These are phyloP conservation scores for Planococcus citri DNA, from an alignment of 1,140 invertebrate species.

Conservation along the genomic window DNA sequence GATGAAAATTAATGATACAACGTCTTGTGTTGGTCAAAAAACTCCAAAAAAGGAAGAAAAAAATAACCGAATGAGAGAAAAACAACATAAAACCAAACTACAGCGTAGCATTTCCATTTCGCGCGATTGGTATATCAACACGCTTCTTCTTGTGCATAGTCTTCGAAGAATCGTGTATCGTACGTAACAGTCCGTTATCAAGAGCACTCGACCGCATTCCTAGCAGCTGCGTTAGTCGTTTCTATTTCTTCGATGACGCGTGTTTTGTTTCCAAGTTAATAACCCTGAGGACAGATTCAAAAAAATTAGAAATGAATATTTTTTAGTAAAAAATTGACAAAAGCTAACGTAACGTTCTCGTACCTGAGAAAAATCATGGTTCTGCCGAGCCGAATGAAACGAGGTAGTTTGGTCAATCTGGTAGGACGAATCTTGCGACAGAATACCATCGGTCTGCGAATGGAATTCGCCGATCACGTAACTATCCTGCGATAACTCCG, in stretches of 20 bases:
- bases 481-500: constrained; percentile 75
- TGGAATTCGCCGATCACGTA: constrained; percentile 75
- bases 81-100: neutral
- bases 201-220: neutral
- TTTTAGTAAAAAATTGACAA: neutral
- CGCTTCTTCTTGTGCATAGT: neutral
- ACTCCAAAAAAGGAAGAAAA: too few species aligned
- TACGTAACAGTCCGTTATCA: neutral
- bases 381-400: constrained; percentile 43
- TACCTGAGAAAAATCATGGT: constrained; percentile 43
- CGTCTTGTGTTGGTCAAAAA: too few species aligned
- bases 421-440: constrained; percentile 91
- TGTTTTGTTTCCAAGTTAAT: neutral
- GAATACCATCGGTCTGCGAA: constrained; percentile 83
- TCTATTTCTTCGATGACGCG: neutral
- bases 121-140: neutral
- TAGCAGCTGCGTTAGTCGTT: neutral
- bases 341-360: neutral
- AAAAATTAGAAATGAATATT: neutral
- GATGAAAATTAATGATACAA: too few species aligned
- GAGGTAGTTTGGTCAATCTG: constrained; percentile 57
- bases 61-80: too few species aligned
- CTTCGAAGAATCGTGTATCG: neutral
- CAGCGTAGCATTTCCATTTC: too few species aligned
- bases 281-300: neutral